Conservation (phyloP, 2,888 invertebrate genomes). For the Ectemnius lituratus region DNA sequence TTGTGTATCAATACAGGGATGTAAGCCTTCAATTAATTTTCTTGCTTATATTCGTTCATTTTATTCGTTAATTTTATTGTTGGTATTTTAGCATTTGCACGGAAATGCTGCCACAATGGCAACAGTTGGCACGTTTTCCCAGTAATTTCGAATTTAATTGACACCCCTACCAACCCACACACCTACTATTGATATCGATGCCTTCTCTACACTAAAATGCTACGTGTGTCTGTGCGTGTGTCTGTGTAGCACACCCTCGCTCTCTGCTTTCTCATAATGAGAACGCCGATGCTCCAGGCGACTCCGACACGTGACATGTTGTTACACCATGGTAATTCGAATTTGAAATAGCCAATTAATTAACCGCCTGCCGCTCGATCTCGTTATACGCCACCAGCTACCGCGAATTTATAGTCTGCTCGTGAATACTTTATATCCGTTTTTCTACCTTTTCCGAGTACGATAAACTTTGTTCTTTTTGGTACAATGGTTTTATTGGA, state of each 20-base stretch:
- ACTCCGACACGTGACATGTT: conserved; percentile 51
- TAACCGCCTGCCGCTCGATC: conserved; percentile 42
- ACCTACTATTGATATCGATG: conserved; percentile 26
- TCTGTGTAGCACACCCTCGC: neutral
- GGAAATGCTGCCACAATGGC: neutral
- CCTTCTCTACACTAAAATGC: neutral
- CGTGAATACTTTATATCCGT: conserved; percentile 41
- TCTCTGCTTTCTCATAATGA: conserved; percentile 25
- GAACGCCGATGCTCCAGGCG: conserved; percentile 37
- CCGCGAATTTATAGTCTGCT: conserved; percentile 28
- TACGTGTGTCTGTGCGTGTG: too few relatives aligned
- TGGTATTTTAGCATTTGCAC: conserved; percentile 14
- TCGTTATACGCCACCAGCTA: conserved; percentile 14
- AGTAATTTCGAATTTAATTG: conserved; percentile 68
- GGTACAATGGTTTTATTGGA: too few relatives aligned
- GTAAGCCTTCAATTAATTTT: too few relatives aligned
- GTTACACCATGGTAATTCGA: conserved; percentile 58
- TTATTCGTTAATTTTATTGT: too few relatives aligned
- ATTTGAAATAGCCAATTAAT: conserved; percentile 62
- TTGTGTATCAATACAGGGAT: neutral
- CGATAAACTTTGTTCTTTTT: too few relatives aligned
- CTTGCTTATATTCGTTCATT: too few relatives aligned
- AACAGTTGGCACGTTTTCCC: conserved; percentile 46
- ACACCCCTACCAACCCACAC: conserved; percentile 37
- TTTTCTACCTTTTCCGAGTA: neutral